Evolutionary conservation across 2,113 vertebrate species (phyloP), one percentile per base, ranked within the genome.

Genomic region (Melanostigma gelatinosum): DNA sequence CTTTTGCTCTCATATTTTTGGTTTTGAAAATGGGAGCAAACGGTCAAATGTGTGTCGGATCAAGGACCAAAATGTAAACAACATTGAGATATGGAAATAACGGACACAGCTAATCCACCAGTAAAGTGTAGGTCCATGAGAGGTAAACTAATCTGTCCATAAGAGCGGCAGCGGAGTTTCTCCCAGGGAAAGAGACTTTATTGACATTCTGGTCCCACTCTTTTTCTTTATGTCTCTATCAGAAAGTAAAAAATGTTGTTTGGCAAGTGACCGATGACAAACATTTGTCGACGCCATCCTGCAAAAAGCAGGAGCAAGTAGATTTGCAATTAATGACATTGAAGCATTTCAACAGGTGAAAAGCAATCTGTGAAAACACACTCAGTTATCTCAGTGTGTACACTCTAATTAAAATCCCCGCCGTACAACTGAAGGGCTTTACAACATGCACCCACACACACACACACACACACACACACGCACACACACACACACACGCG

Each of bases 301-400:
- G 32, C 32, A 29, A 60, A 64, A 27, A 73, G 68, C 36, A 71
- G 36, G 20, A 80, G 55, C 40, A 38, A 34, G 38, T 42, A 63
- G 55, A 13, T 29, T 29, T 58, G 55, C 24, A 58, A 48, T 74
- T 85, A 48, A 42, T 22, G 8, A 68, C 65, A 75, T 10, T 60
- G n/a, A 77, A 82, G 66, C 60, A 72, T 46, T 67, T 68, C 58
- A 66, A 61, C 55, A 71, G 60, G 70, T 74, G 74, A 27, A 77
- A 58, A 54, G 46, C 73, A 83, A 76, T 60, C 36, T 69, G 61
- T 62, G 8, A 75, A 50, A 75, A 34, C 65, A 73, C 69, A 69
- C 15, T 1, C 16, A 44, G 74, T 76, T 69, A 36, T 48, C n/a
- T 24, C 32, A 8, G n/a, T 18, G 22, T 46, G 5, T 60, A 6